These are phyloP conservation scores for Palythoa grandiflora DNA, from an alignment of 92 coral and sea anemone species.

Conservation along the genomic window DNA sequence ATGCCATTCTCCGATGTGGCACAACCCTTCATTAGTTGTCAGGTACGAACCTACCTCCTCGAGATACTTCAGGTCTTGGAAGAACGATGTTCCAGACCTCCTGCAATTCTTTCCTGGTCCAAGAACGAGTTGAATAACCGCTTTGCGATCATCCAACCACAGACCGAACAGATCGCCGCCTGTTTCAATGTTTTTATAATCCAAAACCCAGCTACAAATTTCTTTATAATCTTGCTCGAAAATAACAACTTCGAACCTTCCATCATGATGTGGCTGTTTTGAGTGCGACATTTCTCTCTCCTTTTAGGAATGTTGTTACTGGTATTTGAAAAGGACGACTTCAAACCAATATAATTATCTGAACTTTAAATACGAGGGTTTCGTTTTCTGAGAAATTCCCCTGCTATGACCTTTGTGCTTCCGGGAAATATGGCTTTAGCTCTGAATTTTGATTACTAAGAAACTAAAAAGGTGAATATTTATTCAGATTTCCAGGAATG, in stretches of 20 bases:
- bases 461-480: neutral
- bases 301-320: neutral
- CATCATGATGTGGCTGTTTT: neutral
- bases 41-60: conserved; percentile 67
- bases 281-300: neutral
- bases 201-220: conserved; percentile 66
- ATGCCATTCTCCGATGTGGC: conserved; percentile 97
- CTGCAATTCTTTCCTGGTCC: conserved; percentile 82
- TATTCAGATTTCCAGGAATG: neutral
- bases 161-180: conserved; percentile 94
- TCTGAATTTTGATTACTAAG: neutral
- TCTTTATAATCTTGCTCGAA: conserved; percentile 67
- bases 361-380: neutral
- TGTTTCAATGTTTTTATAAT: conserved; percentile 72
- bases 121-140: conserved; percentile 81
- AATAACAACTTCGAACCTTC: conserved; percentile 63
- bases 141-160: conserved; percentile 80
- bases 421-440: neutral
- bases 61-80: conserved; percentile 85
- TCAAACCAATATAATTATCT: neutral
- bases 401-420: neutral
- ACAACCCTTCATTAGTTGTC: conserved; percentile 75
- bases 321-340: neutral
- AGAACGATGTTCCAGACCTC: conserved; percentile 72
- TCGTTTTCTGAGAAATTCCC: neutral